These are phyloP conservation scores for Lycaena phlaeas DNA, from an alignment of 2,888 invertebrate genomes.

Conservation along the genomic window DNA sequence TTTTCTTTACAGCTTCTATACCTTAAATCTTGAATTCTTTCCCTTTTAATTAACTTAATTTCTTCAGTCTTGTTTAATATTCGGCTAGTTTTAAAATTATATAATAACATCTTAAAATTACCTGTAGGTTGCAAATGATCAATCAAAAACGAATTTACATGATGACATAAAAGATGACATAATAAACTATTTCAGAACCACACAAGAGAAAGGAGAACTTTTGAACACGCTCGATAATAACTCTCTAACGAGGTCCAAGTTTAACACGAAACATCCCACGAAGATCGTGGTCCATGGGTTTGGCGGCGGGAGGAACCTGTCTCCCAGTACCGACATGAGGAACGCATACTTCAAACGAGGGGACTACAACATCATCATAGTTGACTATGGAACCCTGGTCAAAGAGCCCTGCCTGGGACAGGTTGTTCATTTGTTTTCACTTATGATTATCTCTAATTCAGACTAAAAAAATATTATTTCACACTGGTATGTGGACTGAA, in stretches of 20 bases:
- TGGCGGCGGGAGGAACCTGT: constrained; percentile 85
- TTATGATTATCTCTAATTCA: no score
- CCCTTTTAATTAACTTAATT: no score
- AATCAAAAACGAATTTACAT: constrained; percentile 6
- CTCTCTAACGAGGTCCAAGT: constrained; percentile 81
- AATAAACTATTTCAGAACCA: constrained; percentile 66
- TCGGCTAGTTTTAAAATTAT: no score
- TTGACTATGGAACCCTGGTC: constrained; percentile 86
- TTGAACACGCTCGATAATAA: constrained; percentile 80
- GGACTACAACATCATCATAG: constrained; percentile 88
- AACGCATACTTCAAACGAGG: constrained; percentile 86
- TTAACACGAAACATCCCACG: constrained; percentile 84
- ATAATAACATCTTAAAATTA: no score
- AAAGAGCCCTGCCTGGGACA: constrained; percentile 88
- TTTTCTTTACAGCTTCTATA: no score
- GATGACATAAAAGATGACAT: not conserved
- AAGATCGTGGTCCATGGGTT: constrained; percentile 95
- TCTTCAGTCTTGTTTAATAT: no score
- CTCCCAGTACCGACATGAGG: constrained; percentile 88
- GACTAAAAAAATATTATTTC: no score
- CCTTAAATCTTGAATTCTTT: no score
- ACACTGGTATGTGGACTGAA: no score
- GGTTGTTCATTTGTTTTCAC: constrained; percentile 43
- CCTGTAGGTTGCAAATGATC: no score
- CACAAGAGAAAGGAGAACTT: constrained; percentile 81